Evolutionary conservation across 2,113 vertebrate species (phyloP), one percentile per base, ranked within the genome.

Genomic region (Mobula hypostoma): DNA sequence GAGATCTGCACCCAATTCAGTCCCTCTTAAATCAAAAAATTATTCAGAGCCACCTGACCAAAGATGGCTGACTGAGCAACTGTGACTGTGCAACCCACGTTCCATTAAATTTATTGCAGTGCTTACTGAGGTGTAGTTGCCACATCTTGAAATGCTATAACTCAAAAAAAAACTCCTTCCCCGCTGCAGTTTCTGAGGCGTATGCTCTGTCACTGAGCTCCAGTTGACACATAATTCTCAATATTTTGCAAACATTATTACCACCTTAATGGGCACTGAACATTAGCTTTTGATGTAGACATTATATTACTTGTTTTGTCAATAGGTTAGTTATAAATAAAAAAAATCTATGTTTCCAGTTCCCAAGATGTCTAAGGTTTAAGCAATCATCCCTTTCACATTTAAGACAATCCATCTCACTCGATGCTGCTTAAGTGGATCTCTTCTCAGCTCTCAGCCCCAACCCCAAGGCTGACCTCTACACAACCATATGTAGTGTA

Each of bases 1-100:
- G 7, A 79, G 36, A 85, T 56, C 79, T 68, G 40, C n/a, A 74
- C 91, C 91, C 12, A 56, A 93, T 40, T 93, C 68, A 56, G 68
- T 76, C 66, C 91, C 68, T 93, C 91, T 74, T 93, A 93, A 93
- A 93, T 93, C 91, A 76, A 74, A 40, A 93, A 74, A 74, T 93
- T 93, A 93, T 93, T 72, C 68, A 74, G 68, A 76, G 70, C 70
- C 91, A 93, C 40, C 91, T 93, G 68, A 93, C 91, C 40, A 93
- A 74, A 72, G 91, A 93, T 93, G 91, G 74, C 91, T 29, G 70
- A 93, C 32, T 93, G 91, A 76, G 70, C 91, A 93, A 93, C 70
- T 56, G 40, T 93, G 90, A 32, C 90, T 27, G 17, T 72, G 91
- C 36, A 74, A 93, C 40, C n/a, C 68, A 93, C 5, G 91, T 40